A percentile compares a stretch with the other conserved stretches of the same genome.
phyloP scores from a whole-genome alignment of 2,797 vertebrate species.

The Cephalopachus bancanus region DNA sequence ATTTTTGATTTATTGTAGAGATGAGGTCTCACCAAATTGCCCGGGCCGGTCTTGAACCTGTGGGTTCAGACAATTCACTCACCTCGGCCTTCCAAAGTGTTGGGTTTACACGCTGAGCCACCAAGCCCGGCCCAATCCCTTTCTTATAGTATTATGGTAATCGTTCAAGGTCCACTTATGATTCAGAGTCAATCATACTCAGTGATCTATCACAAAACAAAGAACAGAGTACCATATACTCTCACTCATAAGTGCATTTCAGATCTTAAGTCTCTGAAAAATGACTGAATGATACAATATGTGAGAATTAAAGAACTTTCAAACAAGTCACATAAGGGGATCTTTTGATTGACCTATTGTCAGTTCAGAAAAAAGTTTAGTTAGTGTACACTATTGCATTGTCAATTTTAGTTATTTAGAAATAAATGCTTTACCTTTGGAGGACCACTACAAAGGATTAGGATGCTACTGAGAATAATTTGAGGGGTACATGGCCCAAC shows the following conservation, averaged over 20 bases:
- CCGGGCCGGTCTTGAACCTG: no score
- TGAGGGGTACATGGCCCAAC: background rate
- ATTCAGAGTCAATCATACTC: no score
- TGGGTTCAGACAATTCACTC: no score
- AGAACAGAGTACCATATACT: no score
- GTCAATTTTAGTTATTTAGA: background rate
- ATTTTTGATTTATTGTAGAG: no score
- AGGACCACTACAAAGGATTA: background rate
- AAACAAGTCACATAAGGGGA: background rate
- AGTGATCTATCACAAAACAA: no score
- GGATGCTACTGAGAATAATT: background rate
- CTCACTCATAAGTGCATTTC: background rate
- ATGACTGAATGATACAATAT: background rate
- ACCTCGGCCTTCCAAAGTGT: no score
- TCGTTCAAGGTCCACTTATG: no score
- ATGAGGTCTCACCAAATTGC: no score
- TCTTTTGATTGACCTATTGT: background rate
- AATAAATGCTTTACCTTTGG: background rate
- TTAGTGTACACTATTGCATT: background rate
- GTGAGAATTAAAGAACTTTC: background rate
- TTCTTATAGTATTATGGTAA: no score
- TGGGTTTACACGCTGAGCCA: no score
- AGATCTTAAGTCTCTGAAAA: background rate
- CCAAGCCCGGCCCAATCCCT: no score
- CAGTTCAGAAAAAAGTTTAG: background rate